Evolutionary conservation across 2,113 vertebrate species (phyloP).

Genomic region (Gavia stellata): DNA sequence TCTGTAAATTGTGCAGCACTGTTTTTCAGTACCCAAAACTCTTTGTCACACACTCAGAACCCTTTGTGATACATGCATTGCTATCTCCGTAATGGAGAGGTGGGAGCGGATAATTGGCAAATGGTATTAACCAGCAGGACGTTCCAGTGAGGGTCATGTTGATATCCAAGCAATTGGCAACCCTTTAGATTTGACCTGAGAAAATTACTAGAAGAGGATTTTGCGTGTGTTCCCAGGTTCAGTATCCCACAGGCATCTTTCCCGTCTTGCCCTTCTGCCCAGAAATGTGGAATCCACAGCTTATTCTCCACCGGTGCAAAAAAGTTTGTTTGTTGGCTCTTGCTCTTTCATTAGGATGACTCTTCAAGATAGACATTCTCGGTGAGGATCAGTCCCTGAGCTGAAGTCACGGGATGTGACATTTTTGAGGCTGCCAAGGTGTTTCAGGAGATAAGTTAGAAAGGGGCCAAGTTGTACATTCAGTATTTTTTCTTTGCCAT

Average conservation of each 20-base stretch:
- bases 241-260: background rate
- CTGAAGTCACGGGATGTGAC: background rate
- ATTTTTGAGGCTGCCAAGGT: background rate
- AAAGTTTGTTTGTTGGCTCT: background rate
- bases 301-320: background rate
- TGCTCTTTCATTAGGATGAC: background rate
- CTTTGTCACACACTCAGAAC: background rate
- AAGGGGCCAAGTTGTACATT: background rate
- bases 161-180: background rate
- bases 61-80: background rate
- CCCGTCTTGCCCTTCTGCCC: background rate
- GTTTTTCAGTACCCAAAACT: slow-evolving; percentile 33
- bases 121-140: background rate
- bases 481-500: background rate
- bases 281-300: background rate
- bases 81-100: slow-evolving; percentile 8
- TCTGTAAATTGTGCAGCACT: slow-evolving; percentile 19
- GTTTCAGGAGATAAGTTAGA: background rate
- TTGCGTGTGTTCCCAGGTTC: background rate
- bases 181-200: background rate
- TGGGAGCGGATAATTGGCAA: slow-evolving; percentile 9
- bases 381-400: background rate
- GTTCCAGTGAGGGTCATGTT: background rate
- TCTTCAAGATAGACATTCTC: background rate
- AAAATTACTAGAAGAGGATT: background rate